These are phyloP conservation scores for Drosophila borborema DNA, from an alignment of 2,888 invertebrate genomes.

Conservation along the genomic window DNA sequence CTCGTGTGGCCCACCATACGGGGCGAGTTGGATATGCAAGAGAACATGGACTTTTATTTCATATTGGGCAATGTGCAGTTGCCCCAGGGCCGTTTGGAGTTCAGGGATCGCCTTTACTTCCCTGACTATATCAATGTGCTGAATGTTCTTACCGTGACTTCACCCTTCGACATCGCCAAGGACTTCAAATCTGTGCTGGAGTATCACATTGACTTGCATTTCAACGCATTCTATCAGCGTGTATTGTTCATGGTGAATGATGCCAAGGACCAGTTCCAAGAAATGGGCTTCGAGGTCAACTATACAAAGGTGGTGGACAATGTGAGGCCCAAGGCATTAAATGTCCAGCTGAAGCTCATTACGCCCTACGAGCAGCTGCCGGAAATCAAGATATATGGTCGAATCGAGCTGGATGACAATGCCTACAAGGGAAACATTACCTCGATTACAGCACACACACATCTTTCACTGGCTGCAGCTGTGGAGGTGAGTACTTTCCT, in stretches of 20 bases:
- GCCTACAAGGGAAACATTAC: conserved; percentile 86
- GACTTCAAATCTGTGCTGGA: conserved; percentile 86
- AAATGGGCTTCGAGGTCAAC: conserved; percentile 85
- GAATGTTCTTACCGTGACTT: conserved; percentile 87
- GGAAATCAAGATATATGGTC: conserved; percentile 85
- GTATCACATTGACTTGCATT: conserved; percentile 85
- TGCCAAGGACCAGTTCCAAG: conserved; percentile 60
- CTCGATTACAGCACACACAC: conserved; percentile 86
- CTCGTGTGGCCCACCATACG: conserved; percentile 87
- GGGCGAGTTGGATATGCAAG: conserved; percentile 87
- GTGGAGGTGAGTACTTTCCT: conserved; percentile 85
- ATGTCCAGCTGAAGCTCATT: conserved; percentile 86
- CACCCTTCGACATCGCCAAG: conserved; percentile 86
- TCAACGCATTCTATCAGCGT: conserved; percentile 85
- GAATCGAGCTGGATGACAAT: conserved; percentile 86
- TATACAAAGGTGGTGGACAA: conserved; percentile 85
- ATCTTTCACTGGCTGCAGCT: conserved; percentile 86
- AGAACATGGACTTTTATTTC: conserved; percentile 86
- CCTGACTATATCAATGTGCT: conserved; percentile 85
- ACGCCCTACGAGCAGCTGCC: conserved; percentile 87
- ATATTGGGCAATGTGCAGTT: conserved; percentile 86
- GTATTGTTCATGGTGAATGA: conserved; percentile 86
- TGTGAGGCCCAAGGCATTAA: conserved; percentile 85
- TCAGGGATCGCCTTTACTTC: conserved; percentile 87
- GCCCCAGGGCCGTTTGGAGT: conserved; percentile 86